Evolutionary conservation across 1,140 invertebrate genomes (phyloP).

Genomic region (Rhizoglyphus robini): DNA sequence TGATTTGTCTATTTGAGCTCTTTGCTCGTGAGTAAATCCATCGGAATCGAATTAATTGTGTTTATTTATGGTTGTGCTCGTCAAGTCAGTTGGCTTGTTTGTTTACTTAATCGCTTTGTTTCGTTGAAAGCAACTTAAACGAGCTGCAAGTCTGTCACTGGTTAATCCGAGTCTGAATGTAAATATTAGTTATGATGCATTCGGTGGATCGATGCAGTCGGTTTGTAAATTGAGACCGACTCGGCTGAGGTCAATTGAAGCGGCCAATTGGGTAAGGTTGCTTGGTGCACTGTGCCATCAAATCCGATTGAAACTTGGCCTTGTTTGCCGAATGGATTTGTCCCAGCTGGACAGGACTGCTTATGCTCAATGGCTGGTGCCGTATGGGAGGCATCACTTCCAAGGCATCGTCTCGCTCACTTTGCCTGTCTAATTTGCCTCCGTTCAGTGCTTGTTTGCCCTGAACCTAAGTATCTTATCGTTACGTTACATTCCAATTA

Average conservation of each 20-base stretch:
- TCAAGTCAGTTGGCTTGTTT: too few relatives aligned
- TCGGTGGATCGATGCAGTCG: not conserved
- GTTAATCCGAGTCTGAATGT: too few relatives aligned
- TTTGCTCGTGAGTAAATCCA: too few relatives aligned
- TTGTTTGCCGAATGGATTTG: not conserved
- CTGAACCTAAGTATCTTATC: not conserved
- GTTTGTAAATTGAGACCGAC: not conserved
- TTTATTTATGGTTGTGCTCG: too few relatives aligned
- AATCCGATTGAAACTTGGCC: not conserved
- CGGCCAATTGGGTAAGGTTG: not conserved
- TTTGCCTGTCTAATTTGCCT: not conserved
- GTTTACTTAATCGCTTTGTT: too few relatives aligned
- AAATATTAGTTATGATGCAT: not conserved
- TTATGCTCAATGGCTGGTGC: too few relatives aligned
- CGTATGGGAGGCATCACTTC: not conserved
- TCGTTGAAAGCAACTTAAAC: too few relatives aligned
- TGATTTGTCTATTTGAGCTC: too few relatives aligned
- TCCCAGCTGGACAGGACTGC: not conserved
- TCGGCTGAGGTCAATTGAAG: not conserved
- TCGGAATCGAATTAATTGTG: too few relatives aligned
- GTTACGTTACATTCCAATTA: not conserved
- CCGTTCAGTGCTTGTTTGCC: too few relatives aligned
- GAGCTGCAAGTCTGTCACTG: too few relatives aligned
- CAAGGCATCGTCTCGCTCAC: not conserved
- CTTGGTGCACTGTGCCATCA: not conserved